phyloP scores from a whole-genome alignment of 1,140 invertebrate species.

The Pseudomyrmex dendroicus region DNA sequence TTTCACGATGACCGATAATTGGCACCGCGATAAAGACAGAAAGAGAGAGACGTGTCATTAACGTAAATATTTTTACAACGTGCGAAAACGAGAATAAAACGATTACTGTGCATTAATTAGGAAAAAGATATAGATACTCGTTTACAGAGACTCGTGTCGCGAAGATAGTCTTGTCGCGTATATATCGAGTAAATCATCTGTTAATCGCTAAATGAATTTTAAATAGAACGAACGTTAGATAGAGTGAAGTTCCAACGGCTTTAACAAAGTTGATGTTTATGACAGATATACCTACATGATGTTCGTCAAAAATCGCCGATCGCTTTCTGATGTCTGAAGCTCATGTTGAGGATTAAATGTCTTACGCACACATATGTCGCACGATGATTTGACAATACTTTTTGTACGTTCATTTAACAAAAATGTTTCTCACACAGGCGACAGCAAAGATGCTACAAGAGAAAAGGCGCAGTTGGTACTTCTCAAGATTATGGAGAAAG shows the following conservation, averaged over 20 bases:
- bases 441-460: conserved; percentile 93
- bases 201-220: conserved; percentile 23
- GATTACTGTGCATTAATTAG: conserved; percentile 12
- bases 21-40: background rate
- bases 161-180: background rate
- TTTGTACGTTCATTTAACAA: background rate
- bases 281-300: conserved; percentile 53
- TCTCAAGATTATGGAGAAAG: conserved; percentile 91
- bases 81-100: background rate
- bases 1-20: background rate
- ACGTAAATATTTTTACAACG: no score
- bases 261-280: conserved; percentile 62
- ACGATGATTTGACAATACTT: background rate
- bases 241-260: conserved; percentile 50
- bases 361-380: background rate
- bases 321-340: conserved; percentile 29
- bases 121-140: background rate
- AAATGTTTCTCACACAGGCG: conserved; percentile 84
- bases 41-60: no score
- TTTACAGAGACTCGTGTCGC: background rate
- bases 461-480: conserved; percentile 93
- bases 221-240: conserved; percentile 44
- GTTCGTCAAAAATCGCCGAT: conserved; percentile 55
- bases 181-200: conserved; percentile 57
- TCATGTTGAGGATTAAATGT: conserved; percentile 7